Conservation (phyloP, 1,140 invertebrate genomes). For the Sitobion miscanthi region DNA sequence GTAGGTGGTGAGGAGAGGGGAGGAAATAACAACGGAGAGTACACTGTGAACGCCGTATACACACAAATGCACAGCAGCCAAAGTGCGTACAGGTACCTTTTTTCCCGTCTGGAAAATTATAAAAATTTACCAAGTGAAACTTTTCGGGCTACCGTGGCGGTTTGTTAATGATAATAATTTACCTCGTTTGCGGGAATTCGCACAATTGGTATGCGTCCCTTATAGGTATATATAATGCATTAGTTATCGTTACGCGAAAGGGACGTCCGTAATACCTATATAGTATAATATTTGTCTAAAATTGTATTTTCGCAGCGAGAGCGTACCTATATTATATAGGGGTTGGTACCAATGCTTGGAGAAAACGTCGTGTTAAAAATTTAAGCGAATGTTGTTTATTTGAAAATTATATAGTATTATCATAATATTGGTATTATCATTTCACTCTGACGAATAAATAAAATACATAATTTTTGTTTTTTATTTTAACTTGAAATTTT, state of each 20-base stretch:
- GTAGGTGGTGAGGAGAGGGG: neutral
- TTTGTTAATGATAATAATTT: neutral
- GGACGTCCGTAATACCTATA: neutral
- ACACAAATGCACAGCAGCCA: neutral
- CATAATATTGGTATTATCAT: too few species aligned
- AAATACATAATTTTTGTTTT: too few species aligned
- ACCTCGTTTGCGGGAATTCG: neutral
- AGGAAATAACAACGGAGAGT: neutral
- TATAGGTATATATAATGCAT: neutral
- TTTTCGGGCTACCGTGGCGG: neutral
- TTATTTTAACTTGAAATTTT: too few species aligned
- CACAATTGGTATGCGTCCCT: neutral
- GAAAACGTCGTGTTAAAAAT: too few species aligned
- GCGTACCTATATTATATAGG: neutral
- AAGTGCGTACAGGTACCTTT: neutral
- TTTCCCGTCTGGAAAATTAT: neutral
- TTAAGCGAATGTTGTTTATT: too few species aligned
- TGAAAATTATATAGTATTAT: too few species aligned
- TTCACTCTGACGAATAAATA: too few species aligned
- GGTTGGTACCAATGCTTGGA: too few species aligned
- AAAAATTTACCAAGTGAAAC: neutral
- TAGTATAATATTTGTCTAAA: neutral
- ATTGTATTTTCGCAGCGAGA: neutral
- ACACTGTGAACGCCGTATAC: neutral
- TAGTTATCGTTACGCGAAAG: neutral